Evolutionary conservation across 2,113 vertebrate genomes (phyloP), one percentile per base, ranked within the genome.

Genomic region (Drymodes brunneopygia): DNA sequence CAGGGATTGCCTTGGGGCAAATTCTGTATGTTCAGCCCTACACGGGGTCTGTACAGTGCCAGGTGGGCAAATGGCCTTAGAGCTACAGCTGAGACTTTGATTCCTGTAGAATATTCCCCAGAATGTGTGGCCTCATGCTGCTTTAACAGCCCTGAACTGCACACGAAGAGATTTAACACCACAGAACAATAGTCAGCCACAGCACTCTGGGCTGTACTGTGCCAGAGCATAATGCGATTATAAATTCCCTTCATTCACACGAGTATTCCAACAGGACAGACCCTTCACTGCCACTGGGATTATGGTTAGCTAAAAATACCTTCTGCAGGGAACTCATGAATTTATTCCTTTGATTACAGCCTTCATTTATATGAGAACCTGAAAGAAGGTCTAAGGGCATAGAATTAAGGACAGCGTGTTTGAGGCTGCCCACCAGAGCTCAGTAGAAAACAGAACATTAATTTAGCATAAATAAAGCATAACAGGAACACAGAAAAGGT

Each of bases 151-250:
- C 81, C 81, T 83, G 57, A 93, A 97, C 84, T 93, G 92, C 95
- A 95, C 81, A 61, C 1, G 4, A 86, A 70, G 67, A 64, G 90
- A 77, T 77, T 95, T 91, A 91, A 75, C 72, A 75, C 70, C 61
- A 38, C 73, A 91, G 61, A 94, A 95, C 72, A 94, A 93, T 70
- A 85, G 73, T 53, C 94, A 88, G 81, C 75, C 93, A 48, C 62
- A 95, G 58, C 7, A 10, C 89, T 83, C 24, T 20, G 74, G 58
- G 75, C 35, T 12, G 62, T 29, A 11, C 88, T 61, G 92, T 70
- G 90, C 86, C 11, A 22, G 62, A 73, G 50, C 44, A 44, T 97
- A 96, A 97, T 95, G 67, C 24, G 97, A 97, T 97, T 97, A 97
- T 91, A 96, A 94, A 96, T 97, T 97, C 96, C 92, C 17, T 56